These are phyloP conservation scores for Myotis findleyi DNA, from an alignment of 2,797 vertebrate species.

Conservation along the genomic window DNA sequence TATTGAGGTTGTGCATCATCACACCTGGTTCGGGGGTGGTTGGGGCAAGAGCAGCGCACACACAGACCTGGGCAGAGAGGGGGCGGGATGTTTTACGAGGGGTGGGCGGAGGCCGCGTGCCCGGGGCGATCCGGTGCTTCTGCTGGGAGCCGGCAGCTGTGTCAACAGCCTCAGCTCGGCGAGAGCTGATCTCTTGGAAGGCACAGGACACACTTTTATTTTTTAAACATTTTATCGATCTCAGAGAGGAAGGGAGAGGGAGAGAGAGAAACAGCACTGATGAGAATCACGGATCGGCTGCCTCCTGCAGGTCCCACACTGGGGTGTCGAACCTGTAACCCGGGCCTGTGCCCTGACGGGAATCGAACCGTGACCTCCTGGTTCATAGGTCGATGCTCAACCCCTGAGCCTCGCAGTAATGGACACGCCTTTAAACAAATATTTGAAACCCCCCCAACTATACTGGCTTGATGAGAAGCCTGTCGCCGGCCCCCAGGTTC, in stretches of 20 bases:
- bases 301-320: too few species aligned
- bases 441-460: neutral
- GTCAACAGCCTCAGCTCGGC: neutral
- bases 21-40: neutral
- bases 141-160: neutral
- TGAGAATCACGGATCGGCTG: too few species aligned
- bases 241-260: too few species aligned
- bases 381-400: too few species aligned
- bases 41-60: neutral
- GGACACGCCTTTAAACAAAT: neutral
- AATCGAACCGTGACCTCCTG: too few species aligned
- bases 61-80: neutral
- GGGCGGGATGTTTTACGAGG: constrained; percentile 11
- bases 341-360: too few species aligned
- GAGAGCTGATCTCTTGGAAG: neutral
- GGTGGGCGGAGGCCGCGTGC: neutral
- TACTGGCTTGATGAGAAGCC: neutral
- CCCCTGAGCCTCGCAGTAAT: too few species aligned
- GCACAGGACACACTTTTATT: neutral
- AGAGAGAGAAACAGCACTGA: too few species aligned
- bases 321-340: too few species aligned
- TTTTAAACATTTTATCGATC: too few species aligned
- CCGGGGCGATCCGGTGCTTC: neutral
- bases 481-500: neutral
- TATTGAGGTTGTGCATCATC: neutral